Base-by-base conservation (phyloP, 2,797 vertebrate genomes). In the Staurois parvus region DNA sequence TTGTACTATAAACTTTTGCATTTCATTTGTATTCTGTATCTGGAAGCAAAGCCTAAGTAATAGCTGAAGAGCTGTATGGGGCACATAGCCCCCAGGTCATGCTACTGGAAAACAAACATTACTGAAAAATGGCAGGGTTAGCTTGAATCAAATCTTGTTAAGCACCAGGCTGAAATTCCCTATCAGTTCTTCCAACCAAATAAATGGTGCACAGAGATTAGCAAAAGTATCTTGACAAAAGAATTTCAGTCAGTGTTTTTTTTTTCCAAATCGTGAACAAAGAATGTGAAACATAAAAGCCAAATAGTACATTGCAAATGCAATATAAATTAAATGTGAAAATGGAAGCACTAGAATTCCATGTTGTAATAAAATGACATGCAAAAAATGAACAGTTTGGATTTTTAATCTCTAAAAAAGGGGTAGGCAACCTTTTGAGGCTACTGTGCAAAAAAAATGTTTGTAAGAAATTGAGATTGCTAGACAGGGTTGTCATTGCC, bases 121-220 rank as follows among this genome's bases (percentile, higher is more conserved):
- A 77, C 32, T 17, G 24, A 26, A 17, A 1, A 0, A 26, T 37
- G 56, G 75, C 21, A 40, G 24, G 56, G 37, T 64, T 13, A 26
- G 32, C 75, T 6, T 77, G 32, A 48, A 77, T 64, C 30, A 64
- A 77, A 77, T 77, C 32, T 66, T 29, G 12, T 26, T 66, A 28
- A 66, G 28, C 64, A 66, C n/a, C 64, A 29, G 26, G 24, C 56
- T 40, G 9, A 77, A 37, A 34, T 62, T 77, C n/a, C 52, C 34
- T 37, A 28, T 37, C 32, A 40, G 37, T 64, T 64, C 32, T 26
- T 5, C 64, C 28, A 64, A 77, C 34, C n/a, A 26, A 26, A 64
- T 19, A 77, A 77, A 77, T 37, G 56, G 62, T 64, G 75, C 4
- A 13, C 26, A 77, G 4, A 9, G 62, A 34, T 64, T 77, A 32